These are phyloP conservation scores for Eurystomus gularis DNA, from an alignment of 2,113 vertebrate species.

Conservation along the genomic window DNA sequence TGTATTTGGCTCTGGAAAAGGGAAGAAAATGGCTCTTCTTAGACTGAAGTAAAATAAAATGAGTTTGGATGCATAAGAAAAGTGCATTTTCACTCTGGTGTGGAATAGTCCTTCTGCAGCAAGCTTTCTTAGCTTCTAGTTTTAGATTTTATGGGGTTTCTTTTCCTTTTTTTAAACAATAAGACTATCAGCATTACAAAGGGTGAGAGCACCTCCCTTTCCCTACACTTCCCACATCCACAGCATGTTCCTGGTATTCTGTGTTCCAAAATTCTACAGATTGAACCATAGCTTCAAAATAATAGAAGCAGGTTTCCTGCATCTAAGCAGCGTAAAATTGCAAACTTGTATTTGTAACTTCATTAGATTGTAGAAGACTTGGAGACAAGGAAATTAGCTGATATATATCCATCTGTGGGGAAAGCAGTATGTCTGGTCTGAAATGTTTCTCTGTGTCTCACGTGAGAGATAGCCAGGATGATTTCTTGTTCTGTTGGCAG, in stretches of 20 bases:
- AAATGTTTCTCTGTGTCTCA: neutral
- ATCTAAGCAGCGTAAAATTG: neutral
- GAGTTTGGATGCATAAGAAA: neutral
- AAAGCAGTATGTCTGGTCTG: neutral
- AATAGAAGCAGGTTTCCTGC: neutral
- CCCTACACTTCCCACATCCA: neutral
- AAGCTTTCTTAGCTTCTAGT: neutral
- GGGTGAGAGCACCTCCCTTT: neutral
- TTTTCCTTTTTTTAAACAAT: neutral
- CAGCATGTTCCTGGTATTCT: fast-evolving
- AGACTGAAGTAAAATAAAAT: neutral
- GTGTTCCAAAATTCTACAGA: neutral
- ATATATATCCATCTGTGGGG: neutral
- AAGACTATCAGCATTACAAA: neutral
- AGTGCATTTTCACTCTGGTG: neutral
- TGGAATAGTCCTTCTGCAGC: neutral
- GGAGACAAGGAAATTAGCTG: neutral
- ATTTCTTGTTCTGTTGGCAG: neutral
- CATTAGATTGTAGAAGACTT: neutral
- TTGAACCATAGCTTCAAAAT: neutral
- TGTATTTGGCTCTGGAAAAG: neutral
- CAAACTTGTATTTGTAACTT: neutral
- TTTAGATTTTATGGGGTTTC: neutral
- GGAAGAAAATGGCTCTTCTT: neutral
- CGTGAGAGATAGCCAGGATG: neutral